phyloP scores from a whole-genome alignment of 2,888 invertebrate species.

The Andrena camellia region DNA sequence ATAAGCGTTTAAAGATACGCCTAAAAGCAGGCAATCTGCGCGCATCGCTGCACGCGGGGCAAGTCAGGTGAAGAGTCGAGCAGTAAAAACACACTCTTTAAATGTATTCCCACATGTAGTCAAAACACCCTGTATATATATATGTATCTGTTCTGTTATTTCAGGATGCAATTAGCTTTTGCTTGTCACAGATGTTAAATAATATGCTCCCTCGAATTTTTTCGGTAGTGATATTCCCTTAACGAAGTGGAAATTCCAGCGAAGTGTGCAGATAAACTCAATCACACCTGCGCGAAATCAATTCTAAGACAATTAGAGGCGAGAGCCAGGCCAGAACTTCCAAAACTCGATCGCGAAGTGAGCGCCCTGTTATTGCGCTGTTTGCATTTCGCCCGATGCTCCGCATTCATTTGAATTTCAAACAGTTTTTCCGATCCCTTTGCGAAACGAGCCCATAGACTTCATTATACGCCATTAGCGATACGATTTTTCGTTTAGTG shows the following conservation, averaged over 20 bases:
- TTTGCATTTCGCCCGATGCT: conserved; percentile 28
- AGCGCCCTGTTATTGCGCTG: conserved; percentile 47
- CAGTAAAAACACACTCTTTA: too few species aligned
- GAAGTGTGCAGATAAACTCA: background rate
- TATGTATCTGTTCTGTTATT: too few species aligned
- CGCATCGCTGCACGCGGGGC: too few species aligned
- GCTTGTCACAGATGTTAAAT: background rate
- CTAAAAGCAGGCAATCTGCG: too few species aligned
- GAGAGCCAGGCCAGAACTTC: conserved; percentile 33
- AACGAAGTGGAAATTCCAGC: background rate
- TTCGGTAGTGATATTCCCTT: background rate
- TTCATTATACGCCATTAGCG: conserved; percentile 37
- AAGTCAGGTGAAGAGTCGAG: too few species aligned
- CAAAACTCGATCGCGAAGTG: conserved; percentile 54
- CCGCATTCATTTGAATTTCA: conserved; percentile 63
- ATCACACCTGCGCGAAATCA: conserved; percentile 42
- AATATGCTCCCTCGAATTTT: background rate
- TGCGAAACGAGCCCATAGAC: conserved; percentile 39
- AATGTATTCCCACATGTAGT: too few species aligned
- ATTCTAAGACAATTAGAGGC: conserved; percentile 51
- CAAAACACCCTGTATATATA: too few species aligned
- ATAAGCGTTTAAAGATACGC: too few species aligned
- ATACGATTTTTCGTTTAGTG: background rate
- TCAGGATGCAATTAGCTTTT: too few species aligned
- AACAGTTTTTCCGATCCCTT: conserved; percentile 42